Conservation (phyloP, 2,888 invertebrate genomes). For the Chaitophorus viminalis region DNA sequence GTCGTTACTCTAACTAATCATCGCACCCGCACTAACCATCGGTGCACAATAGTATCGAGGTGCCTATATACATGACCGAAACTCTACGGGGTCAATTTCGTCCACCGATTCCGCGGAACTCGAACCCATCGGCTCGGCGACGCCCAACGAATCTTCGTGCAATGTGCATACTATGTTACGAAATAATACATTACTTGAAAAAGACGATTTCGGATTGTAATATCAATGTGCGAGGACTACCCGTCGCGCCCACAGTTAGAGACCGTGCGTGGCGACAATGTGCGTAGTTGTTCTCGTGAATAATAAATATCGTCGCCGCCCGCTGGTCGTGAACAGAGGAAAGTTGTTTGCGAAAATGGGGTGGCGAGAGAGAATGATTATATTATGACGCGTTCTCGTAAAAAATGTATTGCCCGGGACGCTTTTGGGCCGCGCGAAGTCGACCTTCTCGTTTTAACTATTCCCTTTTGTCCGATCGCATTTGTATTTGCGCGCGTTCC, state of each 20-base stretch:
- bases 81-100: too few species aligned
- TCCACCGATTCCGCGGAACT: too few species aligned
- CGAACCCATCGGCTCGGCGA: too few species aligned
- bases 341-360: not conserved
- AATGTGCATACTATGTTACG: too few species aligned
- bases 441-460: not conserved
- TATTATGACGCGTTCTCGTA: not conserved
- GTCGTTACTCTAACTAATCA: too few species aligned
- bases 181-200: too few species aligned
- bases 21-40: too few species aligned
- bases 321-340: not conserved
- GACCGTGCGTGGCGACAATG: not conserved
- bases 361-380: not conserved
- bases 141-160: too few species aligned
- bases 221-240: not conserved
- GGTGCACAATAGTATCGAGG: too few species aligned
- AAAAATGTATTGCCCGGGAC: not conserved
- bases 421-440: not conserved
- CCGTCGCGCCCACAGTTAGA: not conserved
- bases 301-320: not conserved
- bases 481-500: not conserved
- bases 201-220: not conserved
- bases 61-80: too few species aligned
- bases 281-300: not conserved
- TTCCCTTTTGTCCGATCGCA: constrained; percentile 8